phyloP scores from a whole-genome alignment of 2,888 invertebrate genomes.

The Rhopalosiphum nymphaeae region DNA sequence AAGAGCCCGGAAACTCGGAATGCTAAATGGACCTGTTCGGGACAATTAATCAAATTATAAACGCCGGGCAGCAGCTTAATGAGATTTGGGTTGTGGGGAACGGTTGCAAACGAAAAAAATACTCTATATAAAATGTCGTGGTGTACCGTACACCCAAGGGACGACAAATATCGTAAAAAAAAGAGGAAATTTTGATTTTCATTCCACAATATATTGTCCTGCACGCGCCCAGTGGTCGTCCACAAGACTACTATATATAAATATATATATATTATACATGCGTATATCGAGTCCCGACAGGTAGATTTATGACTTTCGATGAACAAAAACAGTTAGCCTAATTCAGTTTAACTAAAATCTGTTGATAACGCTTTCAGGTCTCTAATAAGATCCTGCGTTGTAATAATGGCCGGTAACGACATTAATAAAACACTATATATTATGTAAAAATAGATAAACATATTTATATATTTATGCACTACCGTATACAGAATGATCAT shows the following conservation, averaged over 20 bases:
- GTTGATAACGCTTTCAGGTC: background rate
- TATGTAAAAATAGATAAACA: background rate
- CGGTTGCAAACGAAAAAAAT: background rate
- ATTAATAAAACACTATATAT: background rate
- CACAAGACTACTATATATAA: background rate
- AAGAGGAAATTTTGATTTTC: slow-evolving; percentile 41
- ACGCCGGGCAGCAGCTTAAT: slow-evolving; percentile 15
- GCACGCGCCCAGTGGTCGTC: background rate
- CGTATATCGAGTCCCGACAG: background rate
- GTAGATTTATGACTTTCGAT: slow-evolving; percentile 30
- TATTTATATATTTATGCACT: background rate
- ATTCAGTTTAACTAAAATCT: slow-evolving; percentile 30
- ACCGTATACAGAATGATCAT: background rate
- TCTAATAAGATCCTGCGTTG: background rate
- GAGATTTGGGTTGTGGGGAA: slow-evolving; percentile 14
- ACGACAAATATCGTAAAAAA: slow-evolving; percentile 24
- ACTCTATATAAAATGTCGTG: background rate
- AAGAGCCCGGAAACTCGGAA: slow-evolving; percentile 19
- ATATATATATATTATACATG: background rate
- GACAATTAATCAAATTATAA: slow-evolving; percentile 46
- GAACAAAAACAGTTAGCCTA: background rate
- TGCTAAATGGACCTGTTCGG: slow-evolving; percentile 27
- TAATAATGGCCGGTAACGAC: background rate
- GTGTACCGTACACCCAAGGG: background rate
- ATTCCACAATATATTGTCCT: background rate